These are phyloP conservation scores for Bucorvus abyssinicus DNA, from an alignment of 2,797 vertebrate species.

Conservation along the genomic window DNA sequence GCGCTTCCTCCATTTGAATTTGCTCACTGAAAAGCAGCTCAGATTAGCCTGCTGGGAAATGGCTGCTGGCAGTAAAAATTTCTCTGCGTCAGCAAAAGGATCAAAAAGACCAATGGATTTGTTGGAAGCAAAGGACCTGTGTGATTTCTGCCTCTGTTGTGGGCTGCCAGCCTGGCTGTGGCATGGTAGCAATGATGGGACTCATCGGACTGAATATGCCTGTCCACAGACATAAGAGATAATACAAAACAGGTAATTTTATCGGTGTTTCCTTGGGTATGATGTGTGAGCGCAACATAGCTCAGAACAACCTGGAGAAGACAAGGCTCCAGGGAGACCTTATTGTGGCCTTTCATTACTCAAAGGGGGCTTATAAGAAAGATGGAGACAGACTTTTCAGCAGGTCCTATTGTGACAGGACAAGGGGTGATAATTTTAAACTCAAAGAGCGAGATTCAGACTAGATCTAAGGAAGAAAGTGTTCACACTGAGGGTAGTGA, in stretches of 20 bases:
- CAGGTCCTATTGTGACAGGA: no score
- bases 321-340: no score
- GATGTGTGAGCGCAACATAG: neutral
- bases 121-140: neutral
- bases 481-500: no score
- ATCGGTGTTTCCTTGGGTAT: neutral
- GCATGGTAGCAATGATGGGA: neutral
- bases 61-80: neutral
- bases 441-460: no score
- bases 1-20: neutral
- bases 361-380: no score
- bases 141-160: neutral
- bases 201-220: neutral
- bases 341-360: no score
- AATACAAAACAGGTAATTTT: neutral
- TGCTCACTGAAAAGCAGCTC: neutral
- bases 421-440: no score
- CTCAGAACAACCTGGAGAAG: neutral
- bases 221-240: neutral
- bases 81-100: neutral
- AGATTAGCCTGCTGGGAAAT: neutral
- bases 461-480: no score
- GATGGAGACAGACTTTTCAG: no score
- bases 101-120: neutral
- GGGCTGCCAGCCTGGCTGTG: neutral